Base-by-base conservation (phyloP, 2,113 vertebrate genomes). In the Telmatochromis sp. region DNA sequence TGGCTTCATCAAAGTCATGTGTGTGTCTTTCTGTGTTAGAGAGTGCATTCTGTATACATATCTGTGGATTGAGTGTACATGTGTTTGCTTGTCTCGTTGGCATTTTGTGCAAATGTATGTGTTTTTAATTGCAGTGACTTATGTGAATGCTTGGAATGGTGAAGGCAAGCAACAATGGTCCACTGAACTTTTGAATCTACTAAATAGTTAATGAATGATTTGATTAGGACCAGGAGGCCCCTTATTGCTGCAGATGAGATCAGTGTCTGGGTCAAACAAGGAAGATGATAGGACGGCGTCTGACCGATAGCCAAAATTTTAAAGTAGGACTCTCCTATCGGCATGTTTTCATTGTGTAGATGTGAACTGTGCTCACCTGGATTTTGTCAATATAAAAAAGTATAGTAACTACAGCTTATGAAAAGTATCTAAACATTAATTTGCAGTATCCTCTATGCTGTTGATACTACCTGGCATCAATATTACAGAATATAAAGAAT, bases 171-270 rank as follows among this genome's bases (percentile, higher is more conserved):
- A 82, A 86, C 91, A 90, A 93, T 82, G 89, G 93, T 89, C 71
- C 37, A 37, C 21, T 91, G 91, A 95, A 93, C 92, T 91, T 94
- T 91, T 93, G 91, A 68, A 91, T 93, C 89, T 80, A 71, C 55
- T 95, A 90, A 94, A 95, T 94, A 92, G 90, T 95, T 95, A 87
- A 95, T 94, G 89, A 92, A 91, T 78, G 90, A 93, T 92, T 93
- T 93, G 94, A 95, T 95, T 94, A 93, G 93, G 86, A 91, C 82
- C 82, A 92, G 92, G 91, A 91, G 82, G 26, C 68, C 80, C 86
- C 88, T 81, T 90, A 87, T 88, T 89, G 91, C 79, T 83, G 87
- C 86, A 89, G 87, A 90, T 92, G 94, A 93, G 90, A 91, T 94
- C 92, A 91, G 92, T 91, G 92, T 93, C 93, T 92, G 89, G 92